Conservation (phyloP, 2,113 vertebrate species). For the Theropithecus gelada region DNA sequence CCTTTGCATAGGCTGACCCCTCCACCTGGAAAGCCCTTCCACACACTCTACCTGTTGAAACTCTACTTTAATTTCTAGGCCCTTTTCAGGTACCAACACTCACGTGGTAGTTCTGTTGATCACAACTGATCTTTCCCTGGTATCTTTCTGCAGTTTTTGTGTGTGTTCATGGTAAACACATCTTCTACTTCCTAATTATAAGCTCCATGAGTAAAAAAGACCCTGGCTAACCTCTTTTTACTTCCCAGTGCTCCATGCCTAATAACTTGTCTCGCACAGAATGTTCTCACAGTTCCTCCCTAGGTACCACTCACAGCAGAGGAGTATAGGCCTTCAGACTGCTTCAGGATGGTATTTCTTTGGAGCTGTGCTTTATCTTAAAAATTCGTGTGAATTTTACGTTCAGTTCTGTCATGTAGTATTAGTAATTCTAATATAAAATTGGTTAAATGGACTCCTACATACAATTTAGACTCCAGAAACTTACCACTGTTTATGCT, state of each 20-base stretch:
- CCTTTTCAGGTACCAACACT: not conserved
- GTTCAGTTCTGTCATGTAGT: not conserved
- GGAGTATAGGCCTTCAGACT: not conserved
- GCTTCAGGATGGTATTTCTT: not conserved
- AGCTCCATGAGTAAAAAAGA: not conserved
- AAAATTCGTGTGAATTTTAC: not conserved
- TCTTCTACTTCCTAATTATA: not conserved
- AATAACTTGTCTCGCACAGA: not conserved
- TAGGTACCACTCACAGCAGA: not conserved
- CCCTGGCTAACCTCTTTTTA: not conserved
- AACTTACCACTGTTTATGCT: not conserved
- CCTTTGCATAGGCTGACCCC: not conserved
- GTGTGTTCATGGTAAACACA: not conserved
- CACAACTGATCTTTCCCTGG: not conserved
- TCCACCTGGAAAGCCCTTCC: not conserved
- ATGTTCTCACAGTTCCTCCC: not conserved
- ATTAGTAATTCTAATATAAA: constrained; percentile 4
- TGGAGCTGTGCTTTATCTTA: not conserved
- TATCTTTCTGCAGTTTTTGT: not conserved
- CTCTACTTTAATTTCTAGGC: not conserved
- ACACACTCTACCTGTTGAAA: not conserved
- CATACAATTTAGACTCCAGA: not conserved
- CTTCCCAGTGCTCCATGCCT: not conserved
- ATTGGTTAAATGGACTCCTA: not conserved
- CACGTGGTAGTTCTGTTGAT: not conserved